Evolutionary conservation across 2,113 vertebrate species (phyloP).

Genomic region (Ploceus nigricollis): DNA sequence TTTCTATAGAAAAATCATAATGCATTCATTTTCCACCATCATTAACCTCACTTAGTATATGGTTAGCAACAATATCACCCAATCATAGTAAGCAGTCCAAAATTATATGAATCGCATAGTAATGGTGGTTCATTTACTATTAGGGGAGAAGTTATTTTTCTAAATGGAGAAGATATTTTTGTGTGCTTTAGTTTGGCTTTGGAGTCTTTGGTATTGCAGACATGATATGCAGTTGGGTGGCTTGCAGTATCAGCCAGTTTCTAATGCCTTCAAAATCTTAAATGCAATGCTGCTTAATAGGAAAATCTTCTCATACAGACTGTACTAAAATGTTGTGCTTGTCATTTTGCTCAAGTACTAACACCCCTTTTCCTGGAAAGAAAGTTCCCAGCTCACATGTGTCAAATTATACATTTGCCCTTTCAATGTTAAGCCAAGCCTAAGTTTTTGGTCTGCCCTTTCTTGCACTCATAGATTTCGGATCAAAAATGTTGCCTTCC

Average conservation of each 20-base stretch:
- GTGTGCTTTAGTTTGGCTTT: background rate
- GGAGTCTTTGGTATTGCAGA: background rate
- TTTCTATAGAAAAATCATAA: background rate
- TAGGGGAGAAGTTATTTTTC: background rate
- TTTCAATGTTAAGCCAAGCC: background rate
- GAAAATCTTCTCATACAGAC: background rate
- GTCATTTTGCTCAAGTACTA: background rate
- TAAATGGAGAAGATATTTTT: background rate
- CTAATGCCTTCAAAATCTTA: background rate
- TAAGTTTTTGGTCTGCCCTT: background rate
- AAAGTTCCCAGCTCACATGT: background rate
- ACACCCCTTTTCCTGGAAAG: fast-evolving
- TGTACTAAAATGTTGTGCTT: background rate
- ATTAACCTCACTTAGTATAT: background rate
- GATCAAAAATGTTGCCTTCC: background rate
- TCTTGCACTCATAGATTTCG: background rate
- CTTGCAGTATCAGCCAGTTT: background rate
- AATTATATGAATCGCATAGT: background rate
- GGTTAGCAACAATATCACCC: background rate
- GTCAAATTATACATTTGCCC: background rate
- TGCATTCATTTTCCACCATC: background rate
- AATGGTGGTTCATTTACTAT: background rate
- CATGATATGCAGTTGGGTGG: background rate
- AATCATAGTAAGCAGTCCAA: background rate
- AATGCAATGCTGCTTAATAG: background rate